Evolutionary conservation across 2,113 vertebrate genomes (phyloP).

Genomic region (Chionodraco myersi): DNA sequence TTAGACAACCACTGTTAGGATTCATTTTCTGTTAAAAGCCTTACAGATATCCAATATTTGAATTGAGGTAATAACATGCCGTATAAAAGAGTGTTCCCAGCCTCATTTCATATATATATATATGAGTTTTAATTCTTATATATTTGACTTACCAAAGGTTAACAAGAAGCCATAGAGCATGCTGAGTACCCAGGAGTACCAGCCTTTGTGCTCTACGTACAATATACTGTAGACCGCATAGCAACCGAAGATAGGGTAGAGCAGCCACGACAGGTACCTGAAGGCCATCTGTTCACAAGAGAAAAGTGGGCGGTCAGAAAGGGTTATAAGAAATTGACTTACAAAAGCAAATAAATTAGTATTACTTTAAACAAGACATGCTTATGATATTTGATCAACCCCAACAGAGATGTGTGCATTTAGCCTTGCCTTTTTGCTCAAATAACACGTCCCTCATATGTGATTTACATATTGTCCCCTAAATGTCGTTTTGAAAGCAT

Average conservation of each 20-base stretch:
- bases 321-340: neutral
- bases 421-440: neutral
- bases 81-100: neutral
- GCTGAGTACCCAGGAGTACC: conserved; percentile 96
- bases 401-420: neutral
- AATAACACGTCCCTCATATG: neutral
- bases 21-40: neutral
- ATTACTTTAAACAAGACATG: neutral
- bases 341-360: neutral
- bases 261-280: conserved; percentile 93
- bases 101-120: no score
- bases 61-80: neutral
- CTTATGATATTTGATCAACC: neutral
- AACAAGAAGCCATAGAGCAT: conserved; percentile 98
- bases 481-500: neutral
- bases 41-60: neutral
- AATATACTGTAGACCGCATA: conserved; percentile 94
- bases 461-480: neutral
- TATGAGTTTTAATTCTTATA: no score
- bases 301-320: neutral
- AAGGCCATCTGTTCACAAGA: conserved; percentile 90
- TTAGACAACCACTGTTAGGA: neutral
- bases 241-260: conserved; percentile 94
- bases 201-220: conserved; percentile 97
- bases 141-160: conserved; percentile 88